Conservation (phyloP, 1,140 invertebrate species). For the Musca vetustissima region DNA sequence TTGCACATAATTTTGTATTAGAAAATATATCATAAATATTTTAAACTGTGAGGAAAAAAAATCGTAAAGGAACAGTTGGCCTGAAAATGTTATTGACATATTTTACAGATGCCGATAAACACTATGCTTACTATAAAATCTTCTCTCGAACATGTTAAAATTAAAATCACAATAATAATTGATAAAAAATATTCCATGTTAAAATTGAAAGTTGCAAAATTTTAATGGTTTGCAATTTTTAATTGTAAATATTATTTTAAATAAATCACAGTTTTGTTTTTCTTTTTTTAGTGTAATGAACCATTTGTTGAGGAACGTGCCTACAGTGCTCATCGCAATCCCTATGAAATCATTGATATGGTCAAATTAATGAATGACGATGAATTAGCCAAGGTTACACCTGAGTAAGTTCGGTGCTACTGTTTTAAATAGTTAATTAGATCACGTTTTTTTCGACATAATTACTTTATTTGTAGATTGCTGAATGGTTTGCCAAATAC, state of each 20-base stretch:
- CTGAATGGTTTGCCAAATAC: slow-evolving; percentile 74
- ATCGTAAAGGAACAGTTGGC: too few relatives aligned
- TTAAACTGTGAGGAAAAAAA: too few relatives aligned
- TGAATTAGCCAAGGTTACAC: slow-evolving; percentile 70
- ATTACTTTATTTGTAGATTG: slow-evolving; percentile 60
- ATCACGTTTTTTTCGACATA: background rate
- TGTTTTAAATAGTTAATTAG: background rate
- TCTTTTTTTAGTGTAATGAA: slow-evolving; percentile 66
- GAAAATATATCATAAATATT: too few relatives aligned
- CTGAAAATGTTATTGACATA: too few relatives aligned
- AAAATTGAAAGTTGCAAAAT: too few relatives aligned
- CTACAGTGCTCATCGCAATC: slow-evolving; percentile 70
- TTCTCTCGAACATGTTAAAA: too few relatives aligned
- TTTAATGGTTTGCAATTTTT: too few relatives aligned
- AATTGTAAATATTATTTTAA: background rate
- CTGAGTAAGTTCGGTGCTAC: slow-evolving; percentile 61
- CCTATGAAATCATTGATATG: slow-evolving; percentile 72
- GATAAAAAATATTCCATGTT: too few relatives aligned
- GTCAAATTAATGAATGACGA: slow-evolving; percentile 77
- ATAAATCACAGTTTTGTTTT: background rate
- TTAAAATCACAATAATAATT: too few relatives aligned
- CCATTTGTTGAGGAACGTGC: slow-evolving; percentile 67
- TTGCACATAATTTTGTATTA: too few relatives aligned
- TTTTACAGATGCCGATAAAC: too few relatives aligned
- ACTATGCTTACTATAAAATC: too few relatives aligned